phyloP scores from a whole-genome alignment of 2,888 invertebrate genomes.

The Cosmia pyralina region DNA sequence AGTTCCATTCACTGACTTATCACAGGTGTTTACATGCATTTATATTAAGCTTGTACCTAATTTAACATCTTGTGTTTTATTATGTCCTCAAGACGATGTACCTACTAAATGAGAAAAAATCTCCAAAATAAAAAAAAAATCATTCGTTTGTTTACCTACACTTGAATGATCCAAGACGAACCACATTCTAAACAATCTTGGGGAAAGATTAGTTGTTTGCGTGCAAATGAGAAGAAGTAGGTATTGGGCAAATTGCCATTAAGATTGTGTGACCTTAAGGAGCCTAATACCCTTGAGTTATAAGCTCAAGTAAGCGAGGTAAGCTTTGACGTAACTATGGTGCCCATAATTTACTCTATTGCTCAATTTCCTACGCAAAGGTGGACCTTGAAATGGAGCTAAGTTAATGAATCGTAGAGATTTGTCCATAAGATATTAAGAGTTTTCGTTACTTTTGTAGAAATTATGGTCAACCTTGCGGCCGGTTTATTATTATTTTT shows the following conservation, averaged over 20 bases:
- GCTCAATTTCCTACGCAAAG: constrained; percentile 14
- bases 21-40: not conserved
- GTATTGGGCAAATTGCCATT: constrained; percentile 13
- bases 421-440: constrained; percentile 6
- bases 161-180: not conserved
- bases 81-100: not conserved
- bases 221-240: constrained; percentile 16
- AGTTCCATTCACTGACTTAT: not conserved
- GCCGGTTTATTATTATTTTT: not conserved
- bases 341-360: constrained; percentile 30
- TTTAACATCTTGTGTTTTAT: not conserved
- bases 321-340: constrained; percentile 16
- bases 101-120: not conserved
- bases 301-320: constrained; percentile 13
- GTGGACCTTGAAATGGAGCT: constrained; percentile 20
- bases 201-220: not conserved
- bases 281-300: constrained; percentile 19
- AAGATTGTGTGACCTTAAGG: constrained; percentile 15
- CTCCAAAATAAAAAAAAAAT: too few species aligned
- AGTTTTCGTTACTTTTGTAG: constrained; percentile 11
- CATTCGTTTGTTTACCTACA: too few species aligned
- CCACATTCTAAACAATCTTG: not conserved
- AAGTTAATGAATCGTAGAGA: not conserved
- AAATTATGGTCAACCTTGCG: not conserved
- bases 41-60: not conserved